Conservation (phyloP, 2,113 vertebrate species). For the Crotophaga sulcirostris region DNA sequence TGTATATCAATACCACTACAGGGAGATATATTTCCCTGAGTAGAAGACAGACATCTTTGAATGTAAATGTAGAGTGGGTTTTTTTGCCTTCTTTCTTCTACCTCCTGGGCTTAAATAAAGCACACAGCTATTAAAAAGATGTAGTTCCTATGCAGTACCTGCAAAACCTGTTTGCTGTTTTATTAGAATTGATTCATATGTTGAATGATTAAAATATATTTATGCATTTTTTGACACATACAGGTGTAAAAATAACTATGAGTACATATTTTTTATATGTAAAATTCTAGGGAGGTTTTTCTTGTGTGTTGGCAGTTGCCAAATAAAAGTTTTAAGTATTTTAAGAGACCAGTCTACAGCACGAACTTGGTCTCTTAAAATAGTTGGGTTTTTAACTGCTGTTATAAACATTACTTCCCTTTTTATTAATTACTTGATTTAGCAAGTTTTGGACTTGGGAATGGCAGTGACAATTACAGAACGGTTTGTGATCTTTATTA, state of each 20-base stretch:
- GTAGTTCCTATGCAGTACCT: not conserved
- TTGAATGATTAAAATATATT: not conserved
- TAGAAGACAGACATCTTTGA: not conserved
- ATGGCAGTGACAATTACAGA: not conserved
- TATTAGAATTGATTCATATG: not conserved
- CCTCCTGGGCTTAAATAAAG: not conserved
- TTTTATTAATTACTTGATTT: not conserved
- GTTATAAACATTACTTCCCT: not conserved
- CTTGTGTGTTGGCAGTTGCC: not conserved
- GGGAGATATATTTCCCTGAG: not conserved
- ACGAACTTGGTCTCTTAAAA: not conserved
- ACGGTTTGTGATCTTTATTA: fast-evolving
- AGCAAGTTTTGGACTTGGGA: not conserved
- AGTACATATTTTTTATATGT: not conserved
- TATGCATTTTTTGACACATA: not conserved
- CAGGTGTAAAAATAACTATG: not conserved
- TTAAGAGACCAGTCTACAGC: not conserved
- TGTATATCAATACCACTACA: not conserved
- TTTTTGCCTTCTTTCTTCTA: not conserved
- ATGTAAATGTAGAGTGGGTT: not conserved
- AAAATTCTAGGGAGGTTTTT: not conserved
- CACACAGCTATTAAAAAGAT: not conserved
- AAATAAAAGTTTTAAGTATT: not conserved
- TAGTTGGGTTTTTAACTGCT: not conserved
- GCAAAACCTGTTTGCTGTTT: not conserved